Conservation (phyloP, 2,888 invertebrate species). For the Platerodrilus igneus region DNA sequence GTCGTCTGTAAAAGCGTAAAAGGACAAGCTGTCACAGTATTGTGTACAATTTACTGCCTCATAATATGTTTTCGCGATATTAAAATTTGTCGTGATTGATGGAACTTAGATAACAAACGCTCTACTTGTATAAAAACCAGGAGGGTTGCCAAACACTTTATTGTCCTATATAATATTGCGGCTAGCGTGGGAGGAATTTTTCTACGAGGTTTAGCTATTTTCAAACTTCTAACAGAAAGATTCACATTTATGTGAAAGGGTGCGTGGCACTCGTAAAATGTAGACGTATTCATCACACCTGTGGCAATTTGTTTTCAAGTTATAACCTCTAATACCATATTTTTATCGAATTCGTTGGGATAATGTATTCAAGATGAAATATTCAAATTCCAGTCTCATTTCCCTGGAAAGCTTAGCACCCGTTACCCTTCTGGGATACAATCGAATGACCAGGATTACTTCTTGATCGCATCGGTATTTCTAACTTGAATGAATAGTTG, state of each 20-base stretch:
- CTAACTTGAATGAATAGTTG: no score
- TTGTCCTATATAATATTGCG: constrained; percentile 31
- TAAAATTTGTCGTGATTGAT: constrained; percentile 50
- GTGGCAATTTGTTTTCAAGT: constrained; percentile 34
- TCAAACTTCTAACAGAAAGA: constrained; percentile 17
- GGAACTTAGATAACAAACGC: constrained; percentile 44
- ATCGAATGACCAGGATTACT: constrained; percentile 43
- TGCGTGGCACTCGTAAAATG: constrained; percentile 35
- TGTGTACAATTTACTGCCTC: constrained; percentile 47
- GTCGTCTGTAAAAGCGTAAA: constrained; percentile 34
- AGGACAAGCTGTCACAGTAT: constrained; percentile 47
- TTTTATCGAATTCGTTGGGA: constrained; percentile 38
- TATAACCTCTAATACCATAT: constrained; percentile 40
- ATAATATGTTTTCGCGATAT: constrained; percentile 49
- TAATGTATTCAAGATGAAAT: constrained; percentile 45
- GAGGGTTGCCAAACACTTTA: constrained; percentile 36
- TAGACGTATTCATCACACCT: constrained; percentile 40
- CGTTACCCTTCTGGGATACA: constrained; percentile 44
- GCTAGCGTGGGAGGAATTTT: constrained; percentile 28
- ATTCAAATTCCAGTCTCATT: constrained; percentile 45
- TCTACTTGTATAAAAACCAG: constrained; percentile 38
- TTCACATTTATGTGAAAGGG: constrained; percentile 16
- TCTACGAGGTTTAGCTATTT: constrained; percentile 24
- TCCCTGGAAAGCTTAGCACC: constrained; percentile 41
- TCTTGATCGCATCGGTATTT: constrained; percentile 18